Base-by-base conservation (phyloP, 2,888 invertebrate species). In the Spilarctia lutea region DNA sequence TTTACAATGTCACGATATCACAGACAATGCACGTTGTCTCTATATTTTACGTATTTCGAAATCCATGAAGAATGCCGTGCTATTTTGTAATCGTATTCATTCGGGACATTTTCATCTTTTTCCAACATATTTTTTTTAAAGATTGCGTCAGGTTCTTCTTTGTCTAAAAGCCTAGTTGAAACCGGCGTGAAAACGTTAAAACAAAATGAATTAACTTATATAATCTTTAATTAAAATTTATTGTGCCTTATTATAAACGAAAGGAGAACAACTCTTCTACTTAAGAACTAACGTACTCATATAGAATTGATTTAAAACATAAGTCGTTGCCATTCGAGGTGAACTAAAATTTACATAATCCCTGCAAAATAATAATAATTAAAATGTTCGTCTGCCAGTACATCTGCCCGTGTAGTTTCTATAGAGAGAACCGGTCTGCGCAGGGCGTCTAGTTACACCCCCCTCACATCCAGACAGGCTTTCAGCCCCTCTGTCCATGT, bases 361-460 rank as follows among this genome's bases (percentile, higher is more conserved):
- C 65, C 56, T 56, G 60, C 69, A 70, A 48, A 66, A 69, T 75
- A 75, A 73, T 70, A 75, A 75, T 73, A 73, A 73, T 75, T 72
- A 48, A 68, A 71, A 68, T 42, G 65, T 68, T 52, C 69, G 60
- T 65, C 63, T 71, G 56, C 27, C 30, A 42, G 42, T 70, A 69
- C 66, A 75, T 72, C 73, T 73, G 75, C n/a, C 66, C 35, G 70
- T 72, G 67, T 67, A 73, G 69, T 75, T 73, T 63, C 73, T 73
- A 70, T 67, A 75, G 72, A 24, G 60, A 52, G 67, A 70, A 75
- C 70, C 75, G 72, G 70, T 75, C 75, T 75, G 75, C 75, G 75
- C 75, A 75, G 69, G 75, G 30, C 75, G 72, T 69, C 56, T 75
- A 70, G 65, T 63, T 39, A 75, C 52, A 56, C 75, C 65, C 75